Base-by-base conservation (phyloP, 2,888 invertebrate genomes). In the Campoletis raptor region DNA sequence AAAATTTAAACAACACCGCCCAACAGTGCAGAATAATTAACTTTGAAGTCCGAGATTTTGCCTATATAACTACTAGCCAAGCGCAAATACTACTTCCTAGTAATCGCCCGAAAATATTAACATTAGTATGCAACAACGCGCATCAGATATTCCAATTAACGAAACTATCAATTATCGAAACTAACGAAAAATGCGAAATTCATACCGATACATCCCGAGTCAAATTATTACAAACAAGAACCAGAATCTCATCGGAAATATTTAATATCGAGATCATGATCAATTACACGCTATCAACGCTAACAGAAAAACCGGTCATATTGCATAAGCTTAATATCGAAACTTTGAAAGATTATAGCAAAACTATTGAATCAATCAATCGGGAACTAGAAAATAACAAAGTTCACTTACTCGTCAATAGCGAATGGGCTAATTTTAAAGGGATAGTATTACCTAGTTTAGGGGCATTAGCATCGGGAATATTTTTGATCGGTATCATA, bases 361-460 rank as follows among this genome's bases (percentile, higher is more conserved):
- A 77, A 67, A 77, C 66, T 10, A 77, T 77, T 48, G 66, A 77
- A 37, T 10, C 66, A 6, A 30, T 77, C 21, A 15, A 30, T 37
- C 45, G 37, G 5, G 77, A 77, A 37, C 36, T 67, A 15, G 21
- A 67, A 37, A 77, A 66, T 36, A 77, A 66, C 21, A 40, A 77
- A 2, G 66, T 77, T 21, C 77, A 52, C 37, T 24, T 77, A 52
- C 52, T 77, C n/a, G 66, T 67, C 15, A 77, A 77, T 37, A 37
- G 66, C 37, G 77, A 77, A 77, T 66, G 66, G 77, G 66, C 66
- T 12, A 77, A 77, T 18, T 77, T 77, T 8, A 77, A 77, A 52
- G 66, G 77, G n/a, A 77, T 77, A 37, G 52, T 21, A 8, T 37
- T 77, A 52, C 74, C 74, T 42, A 61, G 36, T 37, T 18, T 77